A percentile compares a stretch with the other conserved stretches of the same genome.
Conservation (phyloP, 1,140 invertebrate genomes). For the Apis mellifera region Amel_HAv3.1 CM009935.2:12652501-12653000, state of each 20-base stretch:
- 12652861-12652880: slow-evolving; percentile 32
- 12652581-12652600: background rate
- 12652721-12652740: slow-evolving; percentile 18
- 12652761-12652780: slow-evolving; percentile 34
- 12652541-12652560: background rate
- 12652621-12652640: slow-evolving; percentile 7
- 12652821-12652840: slow-evolving; percentile 40
- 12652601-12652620: background rate
- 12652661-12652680: slow-evolving; percentile 11
- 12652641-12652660: background rate
- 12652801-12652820: slow-evolving; percentile 30
- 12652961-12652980: slow-evolving; percentile 86
- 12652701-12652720: slow-evolving; percentile 28
- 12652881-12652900: slow-evolving; percentile 22
- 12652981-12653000: slow-evolving; percentile 87
- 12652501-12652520: background rate
- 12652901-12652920: slow-evolving; percentile 69
- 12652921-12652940: slow-evolving; percentile 58
- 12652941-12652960: slow-evolving; percentile 70
- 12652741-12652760: slow-evolving; percentile 40
- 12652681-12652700: background rate
- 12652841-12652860: slow-evolving; percentile 22
- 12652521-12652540: background rate
- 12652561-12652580: background rate
- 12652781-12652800: slow-evolving; percentile 39